phyloP scores from a whole-genome alignment of 2,113 vertebrate genomes.

The Pomatostomus ruficeps region DNA sequence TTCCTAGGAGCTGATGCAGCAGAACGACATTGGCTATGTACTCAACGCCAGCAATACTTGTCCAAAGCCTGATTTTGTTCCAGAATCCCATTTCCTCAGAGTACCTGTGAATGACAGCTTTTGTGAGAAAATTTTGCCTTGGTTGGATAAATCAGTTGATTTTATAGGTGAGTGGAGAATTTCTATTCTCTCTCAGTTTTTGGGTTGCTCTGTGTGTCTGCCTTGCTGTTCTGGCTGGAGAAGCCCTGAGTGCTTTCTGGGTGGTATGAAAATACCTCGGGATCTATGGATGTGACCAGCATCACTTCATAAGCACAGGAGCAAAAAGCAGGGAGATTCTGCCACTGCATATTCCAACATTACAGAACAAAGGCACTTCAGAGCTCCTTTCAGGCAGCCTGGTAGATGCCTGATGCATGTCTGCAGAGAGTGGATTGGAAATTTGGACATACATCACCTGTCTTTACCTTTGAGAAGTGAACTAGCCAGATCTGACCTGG shows the following conservation, averaged over 20 bases:
- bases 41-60: constrained; percentile 95
- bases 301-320: not conserved
- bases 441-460: not conserved
- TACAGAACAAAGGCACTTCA: not conserved
- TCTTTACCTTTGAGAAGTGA: not conserved
- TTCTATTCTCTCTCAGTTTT: not conserved
- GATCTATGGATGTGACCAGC: not conserved
- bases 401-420: not conserved
- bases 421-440: not conserved
- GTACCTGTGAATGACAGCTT: constrained; percentile 97
- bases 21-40: constrained; percentile 89
- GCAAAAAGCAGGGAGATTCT: not conserved
- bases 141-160: constrained; percentile 92
- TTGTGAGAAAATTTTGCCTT: constrained; percentile 95
- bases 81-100: constrained; percentile 89
- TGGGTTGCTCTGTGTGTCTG: not conserved
- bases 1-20: constrained; percentile 91
- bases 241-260: not conserved
- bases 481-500: not conserved
- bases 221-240: not conserved
- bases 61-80: constrained; percentile 94
- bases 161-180: constrained; percentile 85
- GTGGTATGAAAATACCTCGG: not conserved
- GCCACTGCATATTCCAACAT: not conserved
- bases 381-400: not conserved